phyloP scores from a whole-genome alignment of 2,113 vertebrate genomes.

The Zootoca vivipara region DNA sequence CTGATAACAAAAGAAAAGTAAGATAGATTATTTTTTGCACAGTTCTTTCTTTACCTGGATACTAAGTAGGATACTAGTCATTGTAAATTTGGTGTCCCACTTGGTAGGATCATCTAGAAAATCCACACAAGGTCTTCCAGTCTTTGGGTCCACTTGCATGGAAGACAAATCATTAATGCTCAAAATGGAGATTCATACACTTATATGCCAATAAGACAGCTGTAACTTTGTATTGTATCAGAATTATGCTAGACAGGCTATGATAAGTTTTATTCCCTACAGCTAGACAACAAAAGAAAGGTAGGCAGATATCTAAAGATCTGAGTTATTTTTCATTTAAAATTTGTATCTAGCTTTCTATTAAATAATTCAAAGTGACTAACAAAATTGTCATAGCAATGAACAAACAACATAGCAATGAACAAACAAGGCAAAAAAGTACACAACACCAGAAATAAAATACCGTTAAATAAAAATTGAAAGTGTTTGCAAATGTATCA shows the following conservation, averaged over 20 bases:
- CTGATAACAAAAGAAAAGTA: neutral
- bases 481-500: neutral
- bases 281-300: neutral
- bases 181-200: neutral
- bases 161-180: neutral
- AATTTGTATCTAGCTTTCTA: neutral
- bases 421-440: neutral
- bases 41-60: conserved; percentile 49
- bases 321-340: neutral
- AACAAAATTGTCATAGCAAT: neutral
- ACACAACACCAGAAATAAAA: neutral
- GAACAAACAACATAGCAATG: neutral
- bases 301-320: neutral
- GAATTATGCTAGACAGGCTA: neutral
- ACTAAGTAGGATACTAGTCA: conserved; percentile 48
- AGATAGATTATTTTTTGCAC: neutral
- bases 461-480: neutral
- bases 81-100: conserved; percentile 42
- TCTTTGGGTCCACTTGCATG: neutral
- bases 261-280: neutral
- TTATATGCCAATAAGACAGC: neutral
- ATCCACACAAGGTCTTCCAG: conserved; percentile 49
- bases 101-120: conserved; percentile 39
- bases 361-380: neutral
- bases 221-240: neutral